Conservation (phyloP, 2,888 invertebrate genomes). For the Colletes collaris region DNA sequence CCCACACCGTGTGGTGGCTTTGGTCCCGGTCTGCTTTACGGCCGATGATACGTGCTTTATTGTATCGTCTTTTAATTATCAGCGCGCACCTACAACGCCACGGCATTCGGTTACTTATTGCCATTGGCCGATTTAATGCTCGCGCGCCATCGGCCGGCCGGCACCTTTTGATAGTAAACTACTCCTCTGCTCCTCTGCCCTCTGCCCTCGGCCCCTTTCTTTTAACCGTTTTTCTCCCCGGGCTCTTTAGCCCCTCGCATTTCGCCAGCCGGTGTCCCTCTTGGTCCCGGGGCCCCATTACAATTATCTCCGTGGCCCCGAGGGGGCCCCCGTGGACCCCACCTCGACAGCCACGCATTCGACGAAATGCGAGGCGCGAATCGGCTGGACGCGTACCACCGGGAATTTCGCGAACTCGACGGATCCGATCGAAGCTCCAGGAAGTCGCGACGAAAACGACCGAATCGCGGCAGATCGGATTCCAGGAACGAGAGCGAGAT, state of each 20-base stretch:
- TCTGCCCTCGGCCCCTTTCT: background rate
- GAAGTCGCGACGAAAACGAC: constrained; percentile 38
- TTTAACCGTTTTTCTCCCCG: constrained; percentile 20
- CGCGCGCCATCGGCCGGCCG: constrained; percentile 69
- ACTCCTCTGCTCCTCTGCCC: constrained; percentile 17
- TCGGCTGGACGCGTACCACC: background rate
- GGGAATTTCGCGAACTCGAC: background rate
- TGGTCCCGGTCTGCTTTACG: constrained; percentile 78
- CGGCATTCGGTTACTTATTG: constrained; percentile 82
- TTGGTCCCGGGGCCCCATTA: constrained; percentile 65
- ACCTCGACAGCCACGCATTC: background rate
- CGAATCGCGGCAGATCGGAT: constrained; percentile 62
- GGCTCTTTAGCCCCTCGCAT: constrained; percentile 4
- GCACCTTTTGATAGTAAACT: constrained; percentile 72
- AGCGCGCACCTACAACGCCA: constrained; percentile 82
- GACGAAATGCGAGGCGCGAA: background rate
- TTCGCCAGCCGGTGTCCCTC: constrained; percentile 41
- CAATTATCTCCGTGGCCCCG: constrained; percentile 67
- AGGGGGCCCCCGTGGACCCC: constrained; percentile 19
- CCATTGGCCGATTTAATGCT: constrained; percentile 77
- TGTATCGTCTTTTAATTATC: constrained; percentile 84
- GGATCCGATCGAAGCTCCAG: background rate
- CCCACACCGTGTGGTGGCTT: constrained; percentile 72
- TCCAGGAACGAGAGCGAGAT: constrained; percentile 68
- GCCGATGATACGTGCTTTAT: constrained; percentile 83